Conservation (phyloP, 2,797 vertebrate genomes). For the Pseudomugil gertrudae region DNA sequence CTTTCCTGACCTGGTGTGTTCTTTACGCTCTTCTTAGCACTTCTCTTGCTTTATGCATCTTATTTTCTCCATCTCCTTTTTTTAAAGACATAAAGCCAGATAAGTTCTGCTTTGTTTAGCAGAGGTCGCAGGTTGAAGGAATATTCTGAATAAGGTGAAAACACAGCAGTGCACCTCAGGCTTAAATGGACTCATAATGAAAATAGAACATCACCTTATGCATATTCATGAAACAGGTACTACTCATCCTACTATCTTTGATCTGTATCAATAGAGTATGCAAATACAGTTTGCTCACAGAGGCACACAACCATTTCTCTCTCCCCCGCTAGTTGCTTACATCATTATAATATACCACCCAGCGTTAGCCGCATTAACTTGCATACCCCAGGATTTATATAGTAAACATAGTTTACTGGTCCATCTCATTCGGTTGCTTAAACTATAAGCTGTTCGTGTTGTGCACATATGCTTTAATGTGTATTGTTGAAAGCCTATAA, state of each 20-base stretch:
- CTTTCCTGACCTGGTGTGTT: slow-evolving; percentile 60
- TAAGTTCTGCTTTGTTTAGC: slow-evolving; percentile 62
- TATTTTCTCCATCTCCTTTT: slow-evolving; percentile 53
- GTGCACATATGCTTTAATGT: slow-evolving; percentile 23
- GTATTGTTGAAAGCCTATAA: slow-evolving; percentile 24
- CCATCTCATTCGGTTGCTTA: slow-evolving; percentile 10
- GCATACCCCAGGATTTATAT: slow-evolving; percentile 20
- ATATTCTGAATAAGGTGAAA: slow-evolving; percentile 42
- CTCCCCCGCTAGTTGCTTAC: slow-evolving; percentile 41
- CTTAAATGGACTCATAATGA: slow-evolving; percentile 35
- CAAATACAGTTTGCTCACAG: slow-evolving; percentile 49
- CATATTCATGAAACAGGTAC: slow-evolving; percentile 61
- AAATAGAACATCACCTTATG: slow-evolving; percentile 40
- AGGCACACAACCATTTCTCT: slow-evolving; percentile 48
- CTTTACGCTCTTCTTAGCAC: slow-evolving; percentile 70
- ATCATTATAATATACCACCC: slow-evolving; percentile 43
- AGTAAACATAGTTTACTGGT: slow-evolving; percentile 31
- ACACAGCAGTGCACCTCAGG: slow-evolving; percentile 27
- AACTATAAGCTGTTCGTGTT: slow-evolving; percentile 16
- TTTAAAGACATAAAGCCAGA: slow-evolving; percentile 56
- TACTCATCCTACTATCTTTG: slow-evolving; percentile 65
- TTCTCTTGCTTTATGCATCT: slow-evolving; percentile 70
- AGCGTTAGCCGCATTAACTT: slow-evolving; percentile 17
- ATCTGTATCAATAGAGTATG: slow-evolving; percentile 66
- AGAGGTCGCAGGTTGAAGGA: slow-evolving; percentile 61